A percentile compares a stretch with the other conserved stretches of the same genome.
phyloP scores from a whole-genome alignment of 2,797 vertebrate genomes.

The Selene dorsalis region DNA sequence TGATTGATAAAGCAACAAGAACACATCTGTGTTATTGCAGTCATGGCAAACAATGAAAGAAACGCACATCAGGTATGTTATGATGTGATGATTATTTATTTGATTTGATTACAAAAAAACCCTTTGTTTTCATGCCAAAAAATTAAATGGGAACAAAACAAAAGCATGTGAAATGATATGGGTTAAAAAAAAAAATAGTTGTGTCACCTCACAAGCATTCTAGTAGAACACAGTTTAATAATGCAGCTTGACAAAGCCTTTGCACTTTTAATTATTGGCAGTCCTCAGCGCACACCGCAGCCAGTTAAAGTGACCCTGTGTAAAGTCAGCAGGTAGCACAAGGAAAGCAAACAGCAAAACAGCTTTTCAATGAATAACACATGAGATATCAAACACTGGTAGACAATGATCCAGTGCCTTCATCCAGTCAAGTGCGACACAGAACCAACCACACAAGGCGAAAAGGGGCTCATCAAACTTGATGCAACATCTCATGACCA shows the following conservation, averaged over 20 bases:
- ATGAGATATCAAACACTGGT: constrained; percentile 77
- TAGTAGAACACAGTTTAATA: constrained; percentile 62
- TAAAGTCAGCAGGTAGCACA: constrained; percentile 79
- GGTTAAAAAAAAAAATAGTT: constrained; percentile 1
- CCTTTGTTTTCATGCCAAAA: constrained; percentile 52
- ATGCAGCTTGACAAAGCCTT: constrained; percentile 63
- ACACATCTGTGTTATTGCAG: constrained; percentile 34
- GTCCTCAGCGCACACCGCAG: constrained; percentile 50
- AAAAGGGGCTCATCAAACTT: constrained; percentile 45
- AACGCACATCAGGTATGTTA: constrained; percentile 44
- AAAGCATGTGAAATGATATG: constrained; percentile 42
- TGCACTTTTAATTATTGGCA: constrained; percentile 71
- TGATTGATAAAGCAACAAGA: constrained; percentile 27
- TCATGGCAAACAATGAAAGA: constrained; percentile 40
- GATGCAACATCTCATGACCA: constrained; percentile 49
- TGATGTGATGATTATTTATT: constrained; percentile 40
- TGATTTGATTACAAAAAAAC: constrained; percentile 44
- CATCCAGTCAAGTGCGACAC: constrained; percentile 43
- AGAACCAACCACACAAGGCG: constrained; percentile 16
- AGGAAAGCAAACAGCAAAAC: constrained; percentile 78
- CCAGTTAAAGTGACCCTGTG: constrained; percentile 70
- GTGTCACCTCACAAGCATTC: constrained; percentile 48
- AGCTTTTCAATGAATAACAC: constrained; percentile 80
- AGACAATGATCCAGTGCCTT: constrained; percentile 64
- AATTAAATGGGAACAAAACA: constrained; percentile 32